These are phyloP conservation scores for Melikaiella ostensackeni DNA, from an alignment of 2,888 invertebrate genomes.

Conservation along the genomic window DNA sequence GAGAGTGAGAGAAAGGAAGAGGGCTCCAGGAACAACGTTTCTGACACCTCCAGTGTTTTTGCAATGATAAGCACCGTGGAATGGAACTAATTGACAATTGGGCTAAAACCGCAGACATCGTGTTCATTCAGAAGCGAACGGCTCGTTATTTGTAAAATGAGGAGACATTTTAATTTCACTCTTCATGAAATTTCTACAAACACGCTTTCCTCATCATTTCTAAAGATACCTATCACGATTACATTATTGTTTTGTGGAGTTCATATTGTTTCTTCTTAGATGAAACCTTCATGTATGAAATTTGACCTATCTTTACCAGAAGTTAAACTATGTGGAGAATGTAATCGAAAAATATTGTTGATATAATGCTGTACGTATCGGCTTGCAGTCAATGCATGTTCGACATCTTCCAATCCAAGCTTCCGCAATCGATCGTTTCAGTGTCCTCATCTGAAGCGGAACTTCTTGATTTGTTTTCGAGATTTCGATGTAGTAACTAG, in stretches of 20 bases:
- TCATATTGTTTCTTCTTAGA: neutral
- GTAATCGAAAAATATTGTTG: neutral
- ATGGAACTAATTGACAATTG: conserved; percentile 65
- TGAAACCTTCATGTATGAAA: neutral
- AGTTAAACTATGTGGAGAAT: neutral
- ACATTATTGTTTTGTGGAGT: neutral
- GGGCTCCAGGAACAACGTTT: conserved; percentile 40
- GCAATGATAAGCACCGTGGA: conserved; percentile 55
- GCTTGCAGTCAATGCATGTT: conserved; percentile 6
- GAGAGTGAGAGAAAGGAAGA: conserved; percentile 28
- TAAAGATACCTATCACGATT: neutral
- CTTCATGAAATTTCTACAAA: neutral
- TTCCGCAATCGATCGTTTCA: conserved; percentile 28
- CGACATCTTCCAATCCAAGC: conserved; percentile 37
- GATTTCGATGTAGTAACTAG: conserved; percentile 42
- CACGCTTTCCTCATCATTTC: neutral
- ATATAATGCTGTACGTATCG: conserved; percentile 9
- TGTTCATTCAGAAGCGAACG: neutral
- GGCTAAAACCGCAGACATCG: conserved; percentile 45
- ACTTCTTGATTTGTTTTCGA: conserved; percentile 45
- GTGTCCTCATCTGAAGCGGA: conserved; percentile 38
- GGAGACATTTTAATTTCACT: neutral
- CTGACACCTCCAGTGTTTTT: conserved; percentile 51
- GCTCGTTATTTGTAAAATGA: conserved; percentile 11
- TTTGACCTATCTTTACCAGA: neutral